Conservation (phyloP, 1,140 invertebrate genomes). For the Octopus sinensis region DNA sequence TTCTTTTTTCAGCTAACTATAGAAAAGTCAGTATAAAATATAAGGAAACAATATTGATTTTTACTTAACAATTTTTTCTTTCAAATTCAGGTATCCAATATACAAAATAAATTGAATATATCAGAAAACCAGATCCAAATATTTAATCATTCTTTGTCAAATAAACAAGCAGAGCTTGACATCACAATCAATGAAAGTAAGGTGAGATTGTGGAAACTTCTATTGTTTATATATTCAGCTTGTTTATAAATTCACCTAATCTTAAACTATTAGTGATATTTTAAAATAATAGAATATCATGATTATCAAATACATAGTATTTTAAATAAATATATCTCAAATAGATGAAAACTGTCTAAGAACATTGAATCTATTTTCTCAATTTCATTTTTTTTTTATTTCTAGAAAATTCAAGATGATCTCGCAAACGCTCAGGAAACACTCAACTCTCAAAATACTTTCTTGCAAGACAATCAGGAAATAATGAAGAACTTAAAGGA, state of each 20-base stretch:
- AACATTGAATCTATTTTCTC: neutral
- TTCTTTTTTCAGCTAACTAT: no score
- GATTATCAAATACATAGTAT: no score
- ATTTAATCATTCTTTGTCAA: slow-evolving; percentile 34
- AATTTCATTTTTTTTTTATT: neutral
- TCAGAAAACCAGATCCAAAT: slow-evolving; percentile 35
- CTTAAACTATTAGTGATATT: no score
- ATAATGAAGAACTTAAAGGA: neutral
- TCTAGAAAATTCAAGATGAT: neutral
- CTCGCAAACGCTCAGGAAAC: neutral
- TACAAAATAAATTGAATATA: slow-evolving; percentile 31
- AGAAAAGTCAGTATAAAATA: no score
- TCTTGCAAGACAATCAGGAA: neutral
- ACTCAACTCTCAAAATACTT: neutral
- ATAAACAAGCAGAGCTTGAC: slow-evolving; percentile 41
- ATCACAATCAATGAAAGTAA: slow-evolving; percentile 40
- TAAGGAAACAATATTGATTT: no score
- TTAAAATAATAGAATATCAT: no score
- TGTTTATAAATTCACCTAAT: no score
- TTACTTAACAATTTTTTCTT: neutral
- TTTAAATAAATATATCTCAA: no score
- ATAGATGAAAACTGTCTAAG: neutral
- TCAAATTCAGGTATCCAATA: slow-evolving; percentile 29
- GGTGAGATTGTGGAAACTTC: slow-evolving; percentile 26
- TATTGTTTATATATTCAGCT: no score